Base-by-base conservation (phyloP, 2,113 vertebrate genomes). In the Loxodonta africana region DNA sequence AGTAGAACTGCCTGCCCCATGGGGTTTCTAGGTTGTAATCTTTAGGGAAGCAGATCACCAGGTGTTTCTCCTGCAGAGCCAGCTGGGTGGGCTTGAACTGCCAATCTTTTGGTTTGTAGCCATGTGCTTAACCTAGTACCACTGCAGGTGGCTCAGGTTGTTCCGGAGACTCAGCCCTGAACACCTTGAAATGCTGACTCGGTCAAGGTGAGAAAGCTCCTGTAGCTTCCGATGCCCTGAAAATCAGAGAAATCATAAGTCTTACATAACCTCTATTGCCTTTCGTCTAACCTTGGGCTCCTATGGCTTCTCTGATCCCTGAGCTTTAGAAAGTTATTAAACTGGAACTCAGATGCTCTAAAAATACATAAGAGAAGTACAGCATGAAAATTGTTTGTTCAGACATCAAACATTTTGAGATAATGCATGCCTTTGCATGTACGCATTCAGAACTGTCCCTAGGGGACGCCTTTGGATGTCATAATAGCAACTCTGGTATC, bases 381-480 rank as follows among this genome's bases (percentile, higher is more conserved):
- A 33, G 28, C 41, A 48, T 74, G 78, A 57, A 94, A 67, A 76
- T 71, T 46, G 46, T 80, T 85, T 95, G 87, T 65, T 97, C 53
- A 86, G 69, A 63, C 86, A 37, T 71, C 82, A 67, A 63, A 63
- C 41, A 74, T 73, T 97, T 91, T 95, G 94, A 97, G 90, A 92
- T 91, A 92, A 93, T 84, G 90, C 93, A 76, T 94, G 83, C 91
- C 80, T 95, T 94, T 78, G 87, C 76, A 74, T 80, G 37, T 28
- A 88, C 21, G 76, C 80, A 90, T 80, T 63, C 57, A 76, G 77
- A 81, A 51, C 37, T 67, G 46, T 83, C 90, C 81, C 82, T 2
- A 12, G 78, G 93, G 96, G 83, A 92, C 0, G 84, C 73, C 73
- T 95, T 91, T 95, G 95, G 77, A 96, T 93, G 87, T 93, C 96